Evolutionary conservation across 2,113 vertebrate species (phyloP).

Genomic region (Alosa alosa): DNA sequence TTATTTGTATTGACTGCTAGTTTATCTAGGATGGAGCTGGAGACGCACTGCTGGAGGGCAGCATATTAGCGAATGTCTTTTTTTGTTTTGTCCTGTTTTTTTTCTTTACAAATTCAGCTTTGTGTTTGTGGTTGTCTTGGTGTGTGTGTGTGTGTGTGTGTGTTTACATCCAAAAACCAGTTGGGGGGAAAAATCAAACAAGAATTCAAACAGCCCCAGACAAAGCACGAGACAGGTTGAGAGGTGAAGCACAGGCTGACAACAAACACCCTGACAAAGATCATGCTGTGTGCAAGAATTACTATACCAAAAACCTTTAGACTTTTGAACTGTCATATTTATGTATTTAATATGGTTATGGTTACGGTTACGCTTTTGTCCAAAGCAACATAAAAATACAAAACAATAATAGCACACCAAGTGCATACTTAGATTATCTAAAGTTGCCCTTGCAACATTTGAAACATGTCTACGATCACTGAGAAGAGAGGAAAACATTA

Average conservation of each 20-base stretch:
- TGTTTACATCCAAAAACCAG: not conserved
- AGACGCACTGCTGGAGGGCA: conserved; percentile 26
- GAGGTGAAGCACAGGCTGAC: not conserved
- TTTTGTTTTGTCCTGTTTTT: not conserved
- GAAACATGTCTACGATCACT: no score
- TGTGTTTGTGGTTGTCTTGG: not conserved
- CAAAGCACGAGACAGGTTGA: not conserved
- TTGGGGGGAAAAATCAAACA: not conserved
- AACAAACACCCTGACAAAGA: not conserved
- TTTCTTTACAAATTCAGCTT: conserved; percentile 24
- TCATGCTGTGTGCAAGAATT: not conserved
- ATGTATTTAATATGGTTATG: no score
- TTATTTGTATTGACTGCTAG: conserved; percentile 65
- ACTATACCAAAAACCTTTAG: not conserved
- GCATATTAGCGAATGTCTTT: not conserved
- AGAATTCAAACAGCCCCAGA: not conserved
- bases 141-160: not conserved
- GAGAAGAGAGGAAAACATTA: no score
- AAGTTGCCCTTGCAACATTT: no score
- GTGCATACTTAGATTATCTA: no score
- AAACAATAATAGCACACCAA: no score
- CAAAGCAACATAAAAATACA: no score
- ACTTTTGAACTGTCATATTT: not conserved
- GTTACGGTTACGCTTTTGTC: no score
- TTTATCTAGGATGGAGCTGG: conserved; percentile 57